Evolutionary conservation across 2,888 invertebrate genomes (phyloP).

Genomic region (Hoplodrina blanda): DNA sequence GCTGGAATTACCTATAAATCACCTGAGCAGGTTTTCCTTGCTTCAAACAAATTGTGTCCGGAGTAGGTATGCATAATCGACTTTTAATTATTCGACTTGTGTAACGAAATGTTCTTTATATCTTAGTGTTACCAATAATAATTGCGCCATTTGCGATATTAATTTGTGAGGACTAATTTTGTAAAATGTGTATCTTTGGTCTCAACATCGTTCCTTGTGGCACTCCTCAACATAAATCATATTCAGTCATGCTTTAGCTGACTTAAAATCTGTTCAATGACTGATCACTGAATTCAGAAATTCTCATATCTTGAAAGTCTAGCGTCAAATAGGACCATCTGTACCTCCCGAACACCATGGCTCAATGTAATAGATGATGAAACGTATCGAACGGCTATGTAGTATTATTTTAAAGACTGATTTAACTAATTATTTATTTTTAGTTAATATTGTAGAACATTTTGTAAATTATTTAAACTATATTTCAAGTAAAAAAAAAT

Average conservation of each 20-base stretch:
- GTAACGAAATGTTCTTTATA: background rate
- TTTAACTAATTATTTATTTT: conserved; percentile 9
- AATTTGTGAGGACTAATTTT: too few species aligned
- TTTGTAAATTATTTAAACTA: background rate
- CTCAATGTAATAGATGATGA: background rate
- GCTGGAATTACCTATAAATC: too few species aligned
- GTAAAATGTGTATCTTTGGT: background rate
- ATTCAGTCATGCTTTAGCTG: background rate
- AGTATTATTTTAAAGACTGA: conserved; percentile 42
- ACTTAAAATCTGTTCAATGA: background rate
- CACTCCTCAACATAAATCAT: background rate
- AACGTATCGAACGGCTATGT: conserved; percentile 6
- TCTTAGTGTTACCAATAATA: background rate
- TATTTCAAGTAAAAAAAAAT: background rate
- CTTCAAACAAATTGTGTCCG: too few species aligned
- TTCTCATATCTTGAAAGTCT: background rate
- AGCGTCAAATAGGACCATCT: background rate
- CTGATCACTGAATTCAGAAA: background rate
- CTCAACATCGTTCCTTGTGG: conserved; percentile 26
- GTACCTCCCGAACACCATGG: background rate
- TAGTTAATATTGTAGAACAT: background rate
- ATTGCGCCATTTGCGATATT: background rate
- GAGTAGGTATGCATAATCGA: too few species aligned
- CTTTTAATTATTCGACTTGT: too few species aligned
- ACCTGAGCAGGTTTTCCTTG: too few species aligned